Evolutionary conservation across 2,888 invertebrate species (phyloP).

Genomic region (Scotopteryx bipunctaria): DNA sequence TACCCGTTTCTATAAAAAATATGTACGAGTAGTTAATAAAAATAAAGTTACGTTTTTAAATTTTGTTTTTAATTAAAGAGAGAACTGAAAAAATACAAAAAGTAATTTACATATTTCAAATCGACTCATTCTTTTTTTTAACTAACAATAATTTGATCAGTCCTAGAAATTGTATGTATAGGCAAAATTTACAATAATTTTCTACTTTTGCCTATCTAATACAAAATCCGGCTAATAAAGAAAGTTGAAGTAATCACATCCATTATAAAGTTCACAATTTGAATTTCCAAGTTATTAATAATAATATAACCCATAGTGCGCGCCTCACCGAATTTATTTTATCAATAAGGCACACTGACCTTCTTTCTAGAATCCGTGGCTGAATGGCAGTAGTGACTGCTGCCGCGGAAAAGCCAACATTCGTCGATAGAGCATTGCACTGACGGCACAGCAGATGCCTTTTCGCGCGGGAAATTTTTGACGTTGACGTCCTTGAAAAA

Average conservation of each 20-base stretch:
- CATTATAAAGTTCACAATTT: constrained; percentile 17
- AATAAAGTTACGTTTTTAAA: too few relatives aligned
- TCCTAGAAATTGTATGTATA: too few relatives aligned
- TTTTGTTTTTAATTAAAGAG: too few relatives aligned
- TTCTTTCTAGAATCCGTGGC: constrained; percentile 28
- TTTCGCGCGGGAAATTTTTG: constrained; percentile 36
- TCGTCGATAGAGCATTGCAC: constrained; percentile 32
- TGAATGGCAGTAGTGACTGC: constrained; percentile 29
- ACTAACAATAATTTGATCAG: too few relatives aligned
- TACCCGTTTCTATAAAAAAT: too few relatives aligned
- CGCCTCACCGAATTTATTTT: constrained; percentile 32
- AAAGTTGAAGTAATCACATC: neutral
- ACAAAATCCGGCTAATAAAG: neutral
- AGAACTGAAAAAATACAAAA: too few relatives aligned
- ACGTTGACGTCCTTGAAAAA: constrained; percentile 30
- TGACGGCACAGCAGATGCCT: constrained; percentile 28
- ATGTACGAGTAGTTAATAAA: too few relatives aligned
- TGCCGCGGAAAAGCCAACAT: constrained; percentile 33
- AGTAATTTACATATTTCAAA: too few relatives aligned
- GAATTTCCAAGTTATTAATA: constrained; percentile 26
- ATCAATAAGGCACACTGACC: constrained; percentile 39
- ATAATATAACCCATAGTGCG: constrained; percentile 22
- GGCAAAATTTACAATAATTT: too few relatives aligned
- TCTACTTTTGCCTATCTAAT: neutral
- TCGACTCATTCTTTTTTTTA: too few relatives aligned